phyloP scores from a whole-genome alignment of 2,113 vertebrate genomes.

The Himantopus leucocephalus region DNA sequence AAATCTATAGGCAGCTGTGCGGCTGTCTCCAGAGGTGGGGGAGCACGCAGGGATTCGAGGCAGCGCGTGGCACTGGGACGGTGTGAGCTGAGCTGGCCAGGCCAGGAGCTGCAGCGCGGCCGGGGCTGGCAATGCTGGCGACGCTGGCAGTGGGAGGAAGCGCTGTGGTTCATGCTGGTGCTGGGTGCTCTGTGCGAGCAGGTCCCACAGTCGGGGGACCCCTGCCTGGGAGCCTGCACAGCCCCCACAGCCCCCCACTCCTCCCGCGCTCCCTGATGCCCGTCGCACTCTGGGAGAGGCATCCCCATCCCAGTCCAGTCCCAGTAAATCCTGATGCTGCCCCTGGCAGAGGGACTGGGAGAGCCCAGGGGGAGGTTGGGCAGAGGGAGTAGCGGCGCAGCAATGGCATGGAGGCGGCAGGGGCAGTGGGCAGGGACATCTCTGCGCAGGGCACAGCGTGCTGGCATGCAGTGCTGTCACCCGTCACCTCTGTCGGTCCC shows the following conservation, averaged over 20 bases:
- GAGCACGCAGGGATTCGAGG: rapidly evolving
- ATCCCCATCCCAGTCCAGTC: not conserved
- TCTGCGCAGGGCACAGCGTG: not conserved
- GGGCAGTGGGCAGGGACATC: not conserved
- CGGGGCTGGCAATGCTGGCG: not conserved
- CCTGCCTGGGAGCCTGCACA: too few relatives aligned
- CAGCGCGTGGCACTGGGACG: not conserved
- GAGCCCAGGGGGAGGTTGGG: rapidly evolving
- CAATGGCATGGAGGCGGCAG: rapidly evolving
- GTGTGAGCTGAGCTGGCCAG: not conserved
- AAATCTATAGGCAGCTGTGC: not conserved
- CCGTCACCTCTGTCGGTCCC: not conserved
- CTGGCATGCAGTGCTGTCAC: not conserved
- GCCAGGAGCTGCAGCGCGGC: not conserved
- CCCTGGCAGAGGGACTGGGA: not conserved
- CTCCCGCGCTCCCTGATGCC: not conserved
- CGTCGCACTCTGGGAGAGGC: rapidly evolving
- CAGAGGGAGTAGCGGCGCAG: not conserved
- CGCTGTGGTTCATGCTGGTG: not conserved
- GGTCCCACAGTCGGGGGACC: rapidly evolving
- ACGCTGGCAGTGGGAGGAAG: not conserved
- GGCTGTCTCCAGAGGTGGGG: not conserved
- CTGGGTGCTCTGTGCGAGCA: not conserved
- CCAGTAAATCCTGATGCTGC: not conserved
- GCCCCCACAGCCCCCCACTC: not conserved